Evolutionary conservation across 1,140 invertebrate species (phyloP), one percentile per base, ranked within the genome.

Genomic region (Hyles vespertilio): DNA sequence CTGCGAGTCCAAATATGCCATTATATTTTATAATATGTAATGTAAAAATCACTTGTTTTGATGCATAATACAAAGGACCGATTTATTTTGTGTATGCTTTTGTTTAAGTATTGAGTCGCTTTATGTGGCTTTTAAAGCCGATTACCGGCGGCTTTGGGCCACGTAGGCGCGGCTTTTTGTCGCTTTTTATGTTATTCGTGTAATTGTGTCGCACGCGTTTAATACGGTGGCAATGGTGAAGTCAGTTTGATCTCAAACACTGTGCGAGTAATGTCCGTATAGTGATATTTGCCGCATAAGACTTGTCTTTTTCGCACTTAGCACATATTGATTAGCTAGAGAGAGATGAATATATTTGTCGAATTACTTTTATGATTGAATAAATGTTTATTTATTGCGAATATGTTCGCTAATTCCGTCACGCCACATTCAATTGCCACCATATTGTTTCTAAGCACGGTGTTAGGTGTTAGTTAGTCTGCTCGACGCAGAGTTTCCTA

Each of bases 401-500:
- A 40, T 8, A 1, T 2, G 36, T 40, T 40, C 8, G 36, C 5
- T 40, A 2, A 40, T 40, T 40, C 36, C 36, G 8, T 8, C 36
- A 40, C 8, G 36, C 36, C n/a, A 54, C 36, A 54, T 9, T 34
- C 67, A 60, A 50, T 76, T 74, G 74, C 68, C 72, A 77, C 68
- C 68, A 44, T 63, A 40, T 40, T 40, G 36, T 61, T 55, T 61
- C 56, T 51, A 44, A 51, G 77, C 74, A 79, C 71, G 74, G 77
- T 76, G 68, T 77, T 71, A 71, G 72, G 77, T 77, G 12, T 67
- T 59, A 55, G 52, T 58, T 59, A 56, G 52, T 57, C 59, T 61
- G 71, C 84, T 79, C 82, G 80, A 78, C 78, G 75, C 77, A 80
- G 84, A 72, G 81, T 48, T 76, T 82, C 74, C 79, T 83, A 83